A percentile compares a stretch with the other conserved stretches of the same genome.
Evolutionary conservation across 2,113 vertebrate species (phyloP).

Genomic region (Rhinichthys klamathensis): DNA sequence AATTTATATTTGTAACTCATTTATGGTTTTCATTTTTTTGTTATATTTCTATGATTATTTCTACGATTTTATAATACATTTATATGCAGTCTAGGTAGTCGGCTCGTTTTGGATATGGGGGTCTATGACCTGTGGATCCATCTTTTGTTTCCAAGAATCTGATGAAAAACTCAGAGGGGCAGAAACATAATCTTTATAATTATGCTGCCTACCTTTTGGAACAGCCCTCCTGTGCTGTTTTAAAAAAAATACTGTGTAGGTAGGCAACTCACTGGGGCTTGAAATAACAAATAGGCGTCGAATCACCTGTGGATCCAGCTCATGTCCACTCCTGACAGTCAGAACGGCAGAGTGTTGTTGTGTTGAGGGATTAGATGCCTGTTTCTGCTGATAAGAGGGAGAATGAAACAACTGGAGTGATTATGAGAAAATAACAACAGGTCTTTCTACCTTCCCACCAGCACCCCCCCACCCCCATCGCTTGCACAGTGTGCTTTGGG

Average conservation of each 20-base stretch:
- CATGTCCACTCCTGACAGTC: background rate
- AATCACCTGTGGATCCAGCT: conserved; percentile 20
- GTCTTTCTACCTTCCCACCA: conserved; percentile 34
- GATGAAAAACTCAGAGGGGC: background rate
- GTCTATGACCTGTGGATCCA: background rate
- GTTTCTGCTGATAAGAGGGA: conserved; percentile 47
- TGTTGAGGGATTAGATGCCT: conserved; percentile 48
- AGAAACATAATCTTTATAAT: conserved; percentile 24
- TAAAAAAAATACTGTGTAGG: conserved; percentile 19
- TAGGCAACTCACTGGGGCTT: background rate
- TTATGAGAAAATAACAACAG: conserved; percentile 58
- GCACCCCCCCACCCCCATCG: background rate
- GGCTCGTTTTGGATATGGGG: background rate
- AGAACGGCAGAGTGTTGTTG: background rate
- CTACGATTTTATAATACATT: background rate
- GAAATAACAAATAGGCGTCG: background rate
- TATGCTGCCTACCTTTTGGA: conserved; percentile 2
- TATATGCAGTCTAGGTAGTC: background rate
- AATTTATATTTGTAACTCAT: too few species aligned
- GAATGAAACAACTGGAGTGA: conserved; percentile 48
- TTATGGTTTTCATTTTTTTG: too few species aligned
- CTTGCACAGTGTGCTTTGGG: conserved; percentile 26
- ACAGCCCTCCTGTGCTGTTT: background rate
- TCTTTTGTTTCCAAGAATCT: background rate
- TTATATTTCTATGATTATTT: background rate